phyloP scores from a whole-genome alignment of 30 jellyfish, hydroid and myxozoan genomes.

The Chrysaora quinquecirrha region DNA sequence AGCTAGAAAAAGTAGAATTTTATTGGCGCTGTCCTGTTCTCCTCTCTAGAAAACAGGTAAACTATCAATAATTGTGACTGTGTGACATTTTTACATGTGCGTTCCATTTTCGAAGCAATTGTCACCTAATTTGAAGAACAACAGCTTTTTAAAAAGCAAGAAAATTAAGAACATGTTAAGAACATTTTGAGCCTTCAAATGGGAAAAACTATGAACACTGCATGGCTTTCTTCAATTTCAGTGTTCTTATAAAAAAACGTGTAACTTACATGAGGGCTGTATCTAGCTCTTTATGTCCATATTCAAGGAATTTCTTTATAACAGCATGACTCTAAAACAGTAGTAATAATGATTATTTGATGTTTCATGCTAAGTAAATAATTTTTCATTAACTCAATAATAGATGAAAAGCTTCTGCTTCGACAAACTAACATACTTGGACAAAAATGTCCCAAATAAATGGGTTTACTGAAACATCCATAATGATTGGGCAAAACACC shows the following conservation, averaged over 20 bases:
- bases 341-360: background rate
- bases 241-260: background rate
- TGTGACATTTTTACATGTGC: background rate
- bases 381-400: background rate
- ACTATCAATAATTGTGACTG: background rate
- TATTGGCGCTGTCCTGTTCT: too few relatives aligned
- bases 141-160: too few relatives aligned
- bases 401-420: background rate
- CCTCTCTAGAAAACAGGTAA: too few relatives aligned
- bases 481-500: too few relatives aligned
- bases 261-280: slow-evolving; percentile 88
- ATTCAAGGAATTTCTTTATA: slow-evolving; percentile 64
- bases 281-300: slow-evolving; percentile 93
- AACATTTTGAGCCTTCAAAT: too few relatives aligned
- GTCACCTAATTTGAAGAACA: too few relatives aligned
- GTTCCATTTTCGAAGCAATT: background rate
- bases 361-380: background rate
- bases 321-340: slow-evolving; percentile 70
- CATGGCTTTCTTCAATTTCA: too few relatives aligned
- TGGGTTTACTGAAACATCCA: too few relatives aligned
- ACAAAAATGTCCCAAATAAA: background rate
- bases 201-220: background rate
- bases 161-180: too few relatives aligned
- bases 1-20: too few relatives aligned
- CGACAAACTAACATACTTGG: background rate